phyloP scores from a whole-genome alignment of 2,797 vertebrate species.

The Mormyrus hasselquistii region DNA sequence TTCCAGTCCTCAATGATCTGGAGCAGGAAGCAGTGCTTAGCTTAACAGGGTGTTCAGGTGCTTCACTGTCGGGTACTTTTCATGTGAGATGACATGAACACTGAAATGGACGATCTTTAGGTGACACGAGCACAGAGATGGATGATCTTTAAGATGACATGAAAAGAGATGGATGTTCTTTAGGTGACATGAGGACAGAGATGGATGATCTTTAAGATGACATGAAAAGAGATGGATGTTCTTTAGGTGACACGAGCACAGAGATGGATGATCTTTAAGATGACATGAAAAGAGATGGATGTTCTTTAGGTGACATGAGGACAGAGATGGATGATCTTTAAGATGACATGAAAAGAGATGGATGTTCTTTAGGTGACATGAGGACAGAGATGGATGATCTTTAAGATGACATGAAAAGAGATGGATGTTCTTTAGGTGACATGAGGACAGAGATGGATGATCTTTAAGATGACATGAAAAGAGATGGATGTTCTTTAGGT shows the following conservation, averaged over 20 bases:
- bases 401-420: neutral
- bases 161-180: neutral
- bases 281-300: neutral
- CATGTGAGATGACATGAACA: neutral
- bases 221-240: neutral
- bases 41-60: neutral
- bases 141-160: neutral
- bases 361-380: neutral
- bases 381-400: neutral
- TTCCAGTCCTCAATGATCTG: constrained; percentile 76
- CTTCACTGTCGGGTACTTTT: neutral
- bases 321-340: neutral
- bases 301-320: neutral
- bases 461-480: neutral
- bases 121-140: neutral
- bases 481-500: neutral
- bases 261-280: neutral
- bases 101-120: neutral
- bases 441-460: neutral
- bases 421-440: neutral
- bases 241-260: neutral
- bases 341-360: neutral
- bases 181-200: neutral
- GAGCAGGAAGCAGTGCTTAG: constrained; percentile 8
- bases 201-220: neutral